Conservation (phyloP, 2,888 invertebrate species). For the Euclidia mi region DNA sequence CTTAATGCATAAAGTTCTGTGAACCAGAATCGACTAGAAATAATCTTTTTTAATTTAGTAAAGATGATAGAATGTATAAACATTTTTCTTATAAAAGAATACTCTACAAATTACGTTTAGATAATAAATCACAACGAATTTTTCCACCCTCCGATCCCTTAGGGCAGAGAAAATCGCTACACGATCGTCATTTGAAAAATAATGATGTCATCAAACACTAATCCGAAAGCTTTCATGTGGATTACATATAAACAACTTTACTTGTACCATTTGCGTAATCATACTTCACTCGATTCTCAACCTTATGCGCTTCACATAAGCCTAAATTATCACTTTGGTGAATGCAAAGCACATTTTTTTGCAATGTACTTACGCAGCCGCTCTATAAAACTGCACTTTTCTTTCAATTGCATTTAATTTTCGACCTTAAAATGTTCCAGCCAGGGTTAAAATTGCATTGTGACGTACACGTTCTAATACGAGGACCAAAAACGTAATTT, state of each 20-base stretch:
- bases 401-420: conserved; percentile 43
- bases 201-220: conserved; percentile 90
- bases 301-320: conserved; percentile 43
- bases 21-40: too few species aligned
- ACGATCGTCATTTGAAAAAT: conserved; percentile 87
- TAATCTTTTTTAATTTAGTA: conserved; percentile 18
- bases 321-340: neutral
- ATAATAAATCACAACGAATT: conserved; percentile 80
- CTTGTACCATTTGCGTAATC: conserved; percentile 14
- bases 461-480: neutral
- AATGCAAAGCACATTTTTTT: conserved; percentile 15
- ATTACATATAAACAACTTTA: conserved; percentile 74
- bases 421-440: conserved; percentile 6
- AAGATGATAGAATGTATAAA: conserved; percentile 3
- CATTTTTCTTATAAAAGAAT: conserved; percentile 31
- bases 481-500: conserved; percentile 13
- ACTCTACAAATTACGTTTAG: conserved; percentile 65
- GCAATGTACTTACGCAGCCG: conserved; percentile 53
- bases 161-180: conserved; percentile 82
- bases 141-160: conserved; percentile 68
- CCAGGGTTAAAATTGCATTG: conserved; percentile 18
- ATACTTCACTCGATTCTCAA: conserved; percentile 41
- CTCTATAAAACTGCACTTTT: conserved; percentile 70
- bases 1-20: too few species aligned
- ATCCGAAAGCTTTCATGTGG: conserved; percentile 90